phyloP scores from a whole-genome alignment of 1,140 invertebrate species.

The Cylas formicarius region DNA sequence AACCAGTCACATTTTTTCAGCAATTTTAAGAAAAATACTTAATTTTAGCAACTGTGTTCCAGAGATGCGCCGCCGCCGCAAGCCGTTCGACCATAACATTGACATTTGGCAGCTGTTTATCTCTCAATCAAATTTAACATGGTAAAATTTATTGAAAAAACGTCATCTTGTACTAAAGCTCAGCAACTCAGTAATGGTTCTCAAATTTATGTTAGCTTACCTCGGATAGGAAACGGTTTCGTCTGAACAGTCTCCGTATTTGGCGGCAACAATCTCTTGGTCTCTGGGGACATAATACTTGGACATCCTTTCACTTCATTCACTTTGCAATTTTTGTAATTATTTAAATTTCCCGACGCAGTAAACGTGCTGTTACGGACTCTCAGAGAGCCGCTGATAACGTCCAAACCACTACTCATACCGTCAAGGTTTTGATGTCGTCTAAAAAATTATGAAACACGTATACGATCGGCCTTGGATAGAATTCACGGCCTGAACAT shows the following conservation, averaged over 20 bases:
- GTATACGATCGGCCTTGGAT: too few relatives aligned
- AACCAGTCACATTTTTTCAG: too few relatives aligned
- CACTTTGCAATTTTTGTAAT: conserved; percentile 24
- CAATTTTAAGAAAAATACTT: too few relatives aligned
- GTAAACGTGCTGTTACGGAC: conserved; percentile 34
- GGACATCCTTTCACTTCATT: conserved; percentile 54
- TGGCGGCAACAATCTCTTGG: conserved; percentile 57
- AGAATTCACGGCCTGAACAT: too few relatives aligned
- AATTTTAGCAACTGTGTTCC: too few relatives aligned
- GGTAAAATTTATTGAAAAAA: too few relatives aligned
- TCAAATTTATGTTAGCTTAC: conserved; percentile 42
- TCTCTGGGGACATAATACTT: conserved; percentile 58
- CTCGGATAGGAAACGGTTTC: conserved; percentile 77
- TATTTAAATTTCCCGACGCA: conserved; percentile 19
- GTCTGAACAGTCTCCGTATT: conserved; percentile 76
- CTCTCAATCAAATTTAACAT: too few relatives aligned
- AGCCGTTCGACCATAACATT: too few relatives aligned
- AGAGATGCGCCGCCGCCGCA: too few relatives aligned
- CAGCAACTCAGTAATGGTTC: background rate
- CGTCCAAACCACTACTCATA: conserved; percentile 36
- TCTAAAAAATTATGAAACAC: too few relatives aligned
- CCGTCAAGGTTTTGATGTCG: conserved; percentile 2
- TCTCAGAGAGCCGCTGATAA: conserved; percentile 36
- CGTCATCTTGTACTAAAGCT: background rate
- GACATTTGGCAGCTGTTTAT: too few relatives aligned